Percentiles rank a stretch among this genome's conserved stretches.
These are phyloP conservation scores for Cacatua alba DNA, from an alignment of 2,113 vertebrate species.

Conservation along the genomic window DNA sequence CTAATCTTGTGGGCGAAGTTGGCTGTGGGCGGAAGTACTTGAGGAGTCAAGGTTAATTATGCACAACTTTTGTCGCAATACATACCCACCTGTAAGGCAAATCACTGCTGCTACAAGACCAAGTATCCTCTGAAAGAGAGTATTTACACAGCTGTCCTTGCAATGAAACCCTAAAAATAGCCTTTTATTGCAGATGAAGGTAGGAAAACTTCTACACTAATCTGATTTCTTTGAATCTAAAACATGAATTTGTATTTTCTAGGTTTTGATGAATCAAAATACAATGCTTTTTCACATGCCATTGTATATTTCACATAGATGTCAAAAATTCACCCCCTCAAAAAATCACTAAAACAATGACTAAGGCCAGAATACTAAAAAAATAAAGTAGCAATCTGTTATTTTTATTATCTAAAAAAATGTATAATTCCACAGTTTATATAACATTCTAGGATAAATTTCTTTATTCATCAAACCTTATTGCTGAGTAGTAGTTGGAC, in stretches of 20 bases:
- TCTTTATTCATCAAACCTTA: background rate
- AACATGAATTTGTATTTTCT: background rate
- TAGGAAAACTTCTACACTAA: background rate
- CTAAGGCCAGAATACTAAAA: background rate
- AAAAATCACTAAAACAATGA: background rate
- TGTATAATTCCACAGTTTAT: background rate
- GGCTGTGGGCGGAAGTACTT: background rate
- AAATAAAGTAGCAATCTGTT: background rate
- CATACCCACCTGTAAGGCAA: background rate
- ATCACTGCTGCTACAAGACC: background rate
- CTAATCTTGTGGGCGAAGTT: background rate
- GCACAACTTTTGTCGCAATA: background rate
- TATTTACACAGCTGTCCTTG: background rate
- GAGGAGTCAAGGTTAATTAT: background rate
- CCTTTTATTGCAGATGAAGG: background rate
- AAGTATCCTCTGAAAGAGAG: background rate
- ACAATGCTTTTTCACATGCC: background rate
- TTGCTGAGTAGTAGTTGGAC: background rate
- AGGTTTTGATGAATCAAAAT: background rate
- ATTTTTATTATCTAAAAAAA: background rate
- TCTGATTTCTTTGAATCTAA: background rate
- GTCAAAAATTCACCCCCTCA: background rate
- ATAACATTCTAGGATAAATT: background rate
- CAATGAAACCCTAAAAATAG: background rate
- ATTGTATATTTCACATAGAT: background rate